Base-by-base conservation (phyloP, 2,113 vertebrate species). In the Chinchilla lanigera region DNA sequence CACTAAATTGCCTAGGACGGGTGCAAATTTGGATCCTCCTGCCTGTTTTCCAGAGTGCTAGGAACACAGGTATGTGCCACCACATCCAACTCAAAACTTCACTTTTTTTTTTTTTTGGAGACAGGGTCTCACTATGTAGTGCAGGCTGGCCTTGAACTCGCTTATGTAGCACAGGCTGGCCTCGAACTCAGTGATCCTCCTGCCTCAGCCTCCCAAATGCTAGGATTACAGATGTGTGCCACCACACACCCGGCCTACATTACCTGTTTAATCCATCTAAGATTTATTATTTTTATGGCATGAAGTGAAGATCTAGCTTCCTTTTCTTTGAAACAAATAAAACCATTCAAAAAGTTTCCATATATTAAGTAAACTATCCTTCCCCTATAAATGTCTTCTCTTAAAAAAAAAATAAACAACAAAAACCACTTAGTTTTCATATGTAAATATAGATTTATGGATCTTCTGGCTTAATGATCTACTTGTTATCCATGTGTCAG, bases 261-360 rank as follows among this genome's bases (percentile, higher is more conserved):
- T 83, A 80, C 7, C 65, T 44, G 2, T 80, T 65, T 63, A 82
- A 56, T 90, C 54, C 86, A 77, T 90, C 52, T 94, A 84, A 73
- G 78, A 80, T 38, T 35, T 67, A 28, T 89, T 88, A 58, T 56
- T 87, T 84, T 90, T 85, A 54, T 44, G 38, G 41, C 56, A 61
- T 67, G 17, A 88, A 75, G 30, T 89, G 81, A 50, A 73, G 17
- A 82, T 38, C 81, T 86, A 94, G 58, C n/a, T 94, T 92, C 26
- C 22, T 89, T 61, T 96, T 95, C 80, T 95, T 88, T 22, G 61
- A 81, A 91, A 93, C 69, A 50, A 77, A 61, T 78, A 63, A 89
- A 82, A 20, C 14, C 47, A 89, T 20, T 83, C 10, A 47, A 16
- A 8, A 93, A 78, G 69, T 58, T 93, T 85, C n/a, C 75, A 80